Evolutionary conservation across 2,888 invertebrate species (phyloP).

Genomic region (Gonocerus acuteangulatus): DNA sequence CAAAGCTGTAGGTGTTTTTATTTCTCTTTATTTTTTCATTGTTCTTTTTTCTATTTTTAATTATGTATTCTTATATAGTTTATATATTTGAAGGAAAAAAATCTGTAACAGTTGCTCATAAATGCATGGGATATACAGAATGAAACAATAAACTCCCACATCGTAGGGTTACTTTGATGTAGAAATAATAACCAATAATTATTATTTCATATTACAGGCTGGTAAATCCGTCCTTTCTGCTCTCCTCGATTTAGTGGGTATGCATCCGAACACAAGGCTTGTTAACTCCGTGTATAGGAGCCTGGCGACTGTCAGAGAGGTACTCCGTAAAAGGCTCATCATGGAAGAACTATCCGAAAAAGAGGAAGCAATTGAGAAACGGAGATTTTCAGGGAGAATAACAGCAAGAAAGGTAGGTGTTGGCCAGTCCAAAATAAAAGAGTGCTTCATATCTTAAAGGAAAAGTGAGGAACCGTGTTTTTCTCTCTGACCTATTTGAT

Average conservation of each 20-base stretch:
- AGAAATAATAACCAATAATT: too few species aligned
- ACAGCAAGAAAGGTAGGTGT: slow-evolving; percentile 20
- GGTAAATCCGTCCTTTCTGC: slow-evolving; percentile 76
- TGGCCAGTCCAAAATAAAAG: slow-evolving; percentile 8
- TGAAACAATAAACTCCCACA: too few species aligned
- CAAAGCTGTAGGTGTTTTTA: too few species aligned
- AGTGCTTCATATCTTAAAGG: slow-evolving; percentile 14
- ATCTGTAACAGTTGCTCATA: too few species aligned
- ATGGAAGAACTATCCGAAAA: slow-evolving; percentile 16
- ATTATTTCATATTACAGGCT: slow-evolving; percentile 51
- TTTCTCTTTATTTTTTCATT: too few species aligned
- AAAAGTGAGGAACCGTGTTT: neutral
- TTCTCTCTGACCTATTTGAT: neutral
- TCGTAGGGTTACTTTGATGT: too few species aligned
- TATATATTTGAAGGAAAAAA: too few species aligned
- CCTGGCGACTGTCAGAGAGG: slow-evolving; percentile 58
- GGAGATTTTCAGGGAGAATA: slow-evolving; percentile 2
- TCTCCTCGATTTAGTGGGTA: slow-evolving; percentile 70
- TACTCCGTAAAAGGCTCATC: slow-evolving; percentile 44
- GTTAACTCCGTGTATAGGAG: slow-evolving; percentile 72
- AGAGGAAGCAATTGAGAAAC: slow-evolving; percentile 6
- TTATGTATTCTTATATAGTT: too few species aligned
- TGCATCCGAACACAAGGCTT: slow-evolving; percentile 73
- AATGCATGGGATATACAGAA: too few species aligned
- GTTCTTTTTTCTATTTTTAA: too few species aligned